These are phyloP conservation scores for Hymenochirus boettgeri DNA, from an alignment of 2,113 vertebrate species.

Conservation along the genomic window DNA sequence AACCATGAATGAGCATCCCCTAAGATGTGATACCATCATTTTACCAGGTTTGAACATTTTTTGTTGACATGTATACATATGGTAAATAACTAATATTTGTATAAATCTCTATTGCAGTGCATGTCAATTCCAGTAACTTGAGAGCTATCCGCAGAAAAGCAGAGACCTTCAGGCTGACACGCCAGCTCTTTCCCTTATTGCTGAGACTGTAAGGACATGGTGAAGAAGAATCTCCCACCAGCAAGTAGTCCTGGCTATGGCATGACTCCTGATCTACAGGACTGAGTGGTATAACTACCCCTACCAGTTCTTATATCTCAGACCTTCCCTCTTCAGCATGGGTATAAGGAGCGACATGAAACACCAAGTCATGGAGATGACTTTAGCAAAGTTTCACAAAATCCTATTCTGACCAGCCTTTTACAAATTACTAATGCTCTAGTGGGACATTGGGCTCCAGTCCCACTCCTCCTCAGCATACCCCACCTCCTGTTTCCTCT, in stretches of 20 bases:
- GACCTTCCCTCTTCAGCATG: constrained; percentile 82
- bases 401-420: constrained; percentile 95
- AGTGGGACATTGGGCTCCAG: constrained; percentile 81
- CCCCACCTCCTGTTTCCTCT: constrained; percentile 90
- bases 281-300: constrained; percentile 80
- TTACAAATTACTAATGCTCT: constrained; percentile 91
- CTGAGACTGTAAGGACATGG: constrained; percentile 96
- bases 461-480: constrained; percentile 91
- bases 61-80: no score
- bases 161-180: constrained; percentile 96
- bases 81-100: no score
- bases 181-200: constrained; percentile 90
- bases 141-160: constrained; percentile 93
- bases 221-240: constrained; percentile 93
- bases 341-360: constrained; percentile 77
- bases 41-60: no score
- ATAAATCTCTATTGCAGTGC: constrained; percentile 68
- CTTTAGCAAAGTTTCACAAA: constrained; percentile 97
- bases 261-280: constrained; percentile 81
- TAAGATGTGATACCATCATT: no score
- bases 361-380: constrained; percentile 82
- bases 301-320: constrained; percentile 79
- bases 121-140: constrained; percentile 98
- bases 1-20: no score
- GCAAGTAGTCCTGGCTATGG: constrained; percentile 91